These are phyloP conservation scores for Semnornis frantzii DNA, from an alignment of 2,113 vertebrate species.

Conservation along the genomic window DNA sequence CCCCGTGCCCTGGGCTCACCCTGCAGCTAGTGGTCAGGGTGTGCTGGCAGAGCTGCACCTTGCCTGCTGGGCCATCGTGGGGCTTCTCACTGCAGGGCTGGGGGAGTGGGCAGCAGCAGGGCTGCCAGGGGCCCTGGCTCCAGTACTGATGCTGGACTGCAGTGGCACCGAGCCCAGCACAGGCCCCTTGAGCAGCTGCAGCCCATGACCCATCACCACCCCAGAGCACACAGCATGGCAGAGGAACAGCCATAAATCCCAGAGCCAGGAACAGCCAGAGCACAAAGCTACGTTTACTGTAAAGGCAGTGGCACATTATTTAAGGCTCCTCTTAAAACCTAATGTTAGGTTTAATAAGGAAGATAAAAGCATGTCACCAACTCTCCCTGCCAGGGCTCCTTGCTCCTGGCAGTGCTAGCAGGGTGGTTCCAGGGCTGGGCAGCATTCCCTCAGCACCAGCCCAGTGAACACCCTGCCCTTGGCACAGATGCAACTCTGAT, in stretches of 20 bases:
- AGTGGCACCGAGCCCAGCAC: accelerated
- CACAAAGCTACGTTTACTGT: background rate
- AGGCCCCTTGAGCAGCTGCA: background rate
- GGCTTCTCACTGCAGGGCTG: accelerated
- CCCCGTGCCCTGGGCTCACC: background rate
- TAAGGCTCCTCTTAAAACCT: constrained; percentile 56
- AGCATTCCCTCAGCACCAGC: background rate
- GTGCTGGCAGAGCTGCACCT: background rate
- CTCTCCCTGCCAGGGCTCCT: background rate
- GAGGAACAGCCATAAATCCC: background rate
- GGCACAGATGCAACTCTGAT: accelerated
- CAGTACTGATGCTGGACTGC: accelerated
- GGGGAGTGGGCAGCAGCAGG: accelerated
- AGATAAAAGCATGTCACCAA: constrained; percentile 22
- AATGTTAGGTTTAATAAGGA: constrained; percentile 54
- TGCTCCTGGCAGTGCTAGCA: accelerated
- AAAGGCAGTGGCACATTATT: constrained; percentile 35
- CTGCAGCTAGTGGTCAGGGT: accelerated
- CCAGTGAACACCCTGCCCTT: background rate
- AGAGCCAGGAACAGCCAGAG: background rate
- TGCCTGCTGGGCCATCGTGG: accelerated
- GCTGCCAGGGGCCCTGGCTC: background rate
- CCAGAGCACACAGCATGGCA: accelerated
- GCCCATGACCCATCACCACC: background rate
- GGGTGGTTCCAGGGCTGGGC: background rate